These are phyloP conservation scores for Rousettus leschenaultii DNA, from an alignment of 2,113 vertebrate species.

Conservation along the genomic window DNA sequence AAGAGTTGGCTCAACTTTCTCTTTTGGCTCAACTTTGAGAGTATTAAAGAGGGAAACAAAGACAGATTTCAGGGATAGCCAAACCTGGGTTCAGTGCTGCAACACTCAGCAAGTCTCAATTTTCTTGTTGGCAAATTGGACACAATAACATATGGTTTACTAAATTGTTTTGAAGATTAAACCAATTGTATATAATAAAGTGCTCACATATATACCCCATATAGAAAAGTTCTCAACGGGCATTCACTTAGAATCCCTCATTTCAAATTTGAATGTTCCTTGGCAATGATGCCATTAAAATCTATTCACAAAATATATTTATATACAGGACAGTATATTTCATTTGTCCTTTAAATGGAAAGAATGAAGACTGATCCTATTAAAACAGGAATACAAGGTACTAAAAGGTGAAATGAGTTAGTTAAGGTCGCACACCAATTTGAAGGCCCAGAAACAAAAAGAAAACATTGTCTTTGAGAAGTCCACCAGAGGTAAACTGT, in stretches of 20 bases:
- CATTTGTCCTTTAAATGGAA: not conserved
- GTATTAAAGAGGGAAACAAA: not conserved
- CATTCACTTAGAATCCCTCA: not conserved
- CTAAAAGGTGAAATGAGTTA: not conserved
- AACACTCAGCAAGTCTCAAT: not conserved
- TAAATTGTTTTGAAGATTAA: not conserved
- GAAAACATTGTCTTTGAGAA: not conserved
- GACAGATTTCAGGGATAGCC: not conserved
- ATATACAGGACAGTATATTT: not conserved
- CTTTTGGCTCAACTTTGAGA: not conserved
- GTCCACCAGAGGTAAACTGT: not conserved
- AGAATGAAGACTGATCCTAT: not conserved
- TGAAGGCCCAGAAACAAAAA: not conserved
- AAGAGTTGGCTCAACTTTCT: not conserved
- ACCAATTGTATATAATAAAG: not conserved
- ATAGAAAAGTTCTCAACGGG: not conserved
- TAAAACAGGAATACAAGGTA: not conserved
- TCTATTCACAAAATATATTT: not conserved
- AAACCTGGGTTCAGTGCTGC: not conserved
- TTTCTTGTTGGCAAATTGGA: conserved; percentile 3
- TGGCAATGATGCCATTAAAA: not conserved
- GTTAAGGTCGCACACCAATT: not conserved
- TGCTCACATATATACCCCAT: not conserved
- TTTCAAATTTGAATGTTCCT: not conserved
- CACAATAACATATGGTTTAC: not conserved